A percentile compares a stretch with the other conserved stretches of the same genome.
Evolutionary conservation across 1,140 invertebrate genomes (phyloP).

Genomic region (Drosophila kikkawai): DNA sequence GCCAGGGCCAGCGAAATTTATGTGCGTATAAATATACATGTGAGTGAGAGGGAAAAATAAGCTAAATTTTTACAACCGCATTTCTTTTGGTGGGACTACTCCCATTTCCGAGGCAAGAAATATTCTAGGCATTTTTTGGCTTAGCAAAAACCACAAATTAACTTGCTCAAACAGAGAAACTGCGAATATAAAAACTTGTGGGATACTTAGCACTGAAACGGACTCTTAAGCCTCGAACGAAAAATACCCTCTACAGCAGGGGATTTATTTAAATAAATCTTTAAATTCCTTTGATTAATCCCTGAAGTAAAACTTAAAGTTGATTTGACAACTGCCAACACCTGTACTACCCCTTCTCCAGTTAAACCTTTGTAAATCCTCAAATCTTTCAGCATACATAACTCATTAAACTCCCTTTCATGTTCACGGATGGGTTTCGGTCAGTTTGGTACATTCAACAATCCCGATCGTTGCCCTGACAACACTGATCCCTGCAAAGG

Average conservation of each 20-base stretch:
- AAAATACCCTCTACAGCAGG: neutral
- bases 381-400: conserved; percentile 11
- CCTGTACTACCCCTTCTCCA: neutral
- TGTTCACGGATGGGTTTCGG: conserved; percentile 16
- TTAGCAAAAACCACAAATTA: conserved; percentile 72
- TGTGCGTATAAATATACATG: conserved; percentile 79
- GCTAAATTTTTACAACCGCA: conserved; percentile 64
- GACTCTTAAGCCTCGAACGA: neutral
- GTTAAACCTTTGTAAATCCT: conserved; percentile 9
- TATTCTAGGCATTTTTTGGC: conserved; percentile 54
- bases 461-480: conserved; percentile 43
- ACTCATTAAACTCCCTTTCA: conserved; percentile 12
- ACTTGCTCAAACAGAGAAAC: conserved; percentile 46
- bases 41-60: conserved; percentile 54
- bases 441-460: conserved; percentile 1
- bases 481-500: conserved; percentile 41
- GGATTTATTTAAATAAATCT: neutral
- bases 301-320: neutral
- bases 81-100: conserved; percentile 29
- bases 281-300: fast-evolving
- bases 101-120: conserved; percentile 14
- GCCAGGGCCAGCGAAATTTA: conserved; percentile 64
- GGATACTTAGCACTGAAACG: neutral
- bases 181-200: conserved; percentile 4
- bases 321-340: conserved; percentile 10